phyloP scores from a whole-genome alignment of 2,113 vertebrate genomes.

The Notechis scutatus region DNA sequence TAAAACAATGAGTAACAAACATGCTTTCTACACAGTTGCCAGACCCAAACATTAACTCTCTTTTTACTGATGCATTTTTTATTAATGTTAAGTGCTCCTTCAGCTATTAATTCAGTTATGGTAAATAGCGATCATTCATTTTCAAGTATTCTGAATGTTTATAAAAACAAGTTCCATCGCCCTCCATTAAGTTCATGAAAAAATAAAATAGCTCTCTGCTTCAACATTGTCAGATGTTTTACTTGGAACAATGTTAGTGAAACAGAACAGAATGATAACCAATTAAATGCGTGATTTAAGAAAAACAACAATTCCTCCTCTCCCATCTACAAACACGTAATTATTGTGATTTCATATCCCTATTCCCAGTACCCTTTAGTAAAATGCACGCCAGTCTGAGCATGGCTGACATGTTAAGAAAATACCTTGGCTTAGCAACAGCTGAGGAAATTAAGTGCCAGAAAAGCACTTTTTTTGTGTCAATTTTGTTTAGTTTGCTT shows the following conservation, averaged over 20 bases:
- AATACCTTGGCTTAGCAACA: conserved; percentile 51
- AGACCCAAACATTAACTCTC: neutral
- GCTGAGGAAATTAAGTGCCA: conserved; percentile 29
- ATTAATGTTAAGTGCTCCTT: neutral
- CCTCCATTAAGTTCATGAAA: conserved; percentile 16
- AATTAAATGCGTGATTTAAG: conserved; percentile 51
- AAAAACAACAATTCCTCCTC: conserved; percentile 39
- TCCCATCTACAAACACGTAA: conserved; percentile 35
- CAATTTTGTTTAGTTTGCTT: fast-evolving
- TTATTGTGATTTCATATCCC: conserved; percentile 46
- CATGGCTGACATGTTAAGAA: conserved; percentile 48
- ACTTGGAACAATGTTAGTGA: conserved; percentile 34
- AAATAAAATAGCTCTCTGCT: conserved; percentile 27
- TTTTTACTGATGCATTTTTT: neutral
- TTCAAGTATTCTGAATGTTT: neutral
- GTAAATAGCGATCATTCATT: neutral
- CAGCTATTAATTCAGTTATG: neutral
- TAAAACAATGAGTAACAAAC: neutral
- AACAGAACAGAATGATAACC: conserved; percentile 38
- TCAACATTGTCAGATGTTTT: conserved; percentile 23
- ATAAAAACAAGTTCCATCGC: neutral
- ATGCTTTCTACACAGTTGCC: neutral
- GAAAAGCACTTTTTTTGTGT: neutral
- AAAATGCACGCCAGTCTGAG: conserved; percentile 51
- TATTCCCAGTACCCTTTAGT: conserved; percentile 59